phyloP scores from a whole-genome alignment of 2,113 vertebrate genomes.

The Cranoglanis bouderius region DNA sequence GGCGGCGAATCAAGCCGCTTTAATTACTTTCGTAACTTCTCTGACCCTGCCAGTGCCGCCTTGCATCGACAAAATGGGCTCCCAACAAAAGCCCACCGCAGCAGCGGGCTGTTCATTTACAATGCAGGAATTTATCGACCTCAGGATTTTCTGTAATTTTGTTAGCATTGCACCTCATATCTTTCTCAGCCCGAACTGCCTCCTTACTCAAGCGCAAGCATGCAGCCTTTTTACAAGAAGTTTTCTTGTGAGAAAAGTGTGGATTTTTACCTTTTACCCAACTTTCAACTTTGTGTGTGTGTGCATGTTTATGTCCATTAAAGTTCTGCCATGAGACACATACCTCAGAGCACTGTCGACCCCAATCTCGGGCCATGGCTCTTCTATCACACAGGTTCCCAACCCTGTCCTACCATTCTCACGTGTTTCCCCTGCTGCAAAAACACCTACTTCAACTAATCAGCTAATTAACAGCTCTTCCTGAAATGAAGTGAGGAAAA shows the following conservation, averaged over 20 bases:
- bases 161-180: constrained; percentile 77
- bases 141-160: constrained; percentile 73
- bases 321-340: neutral
- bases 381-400: neutral
- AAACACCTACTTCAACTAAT: neutral
- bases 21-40: constrained; percentile 99
- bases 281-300: constrained; percentile 56
- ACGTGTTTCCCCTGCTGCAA: neutral
- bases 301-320: constrained; percentile 44
- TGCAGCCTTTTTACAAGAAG: constrained; percentile 24
- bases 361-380: neutral
- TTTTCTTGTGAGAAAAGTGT: constrained; percentile 26
- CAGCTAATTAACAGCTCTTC: neutral
- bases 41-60: constrained; percentile 75
- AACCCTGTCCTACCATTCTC: neutral
- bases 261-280: constrained; percentile 49
- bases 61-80: constrained; percentile 71
- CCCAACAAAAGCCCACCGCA: constrained; percentile 73
- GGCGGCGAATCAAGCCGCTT: constrained; percentile 80
- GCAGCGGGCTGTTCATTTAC: constrained; percentile 67
- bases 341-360: neutral
- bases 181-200: constrained; percentile 50
- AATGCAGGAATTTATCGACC: constrained; percentile 76
- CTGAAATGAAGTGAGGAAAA: neutral
- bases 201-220: neutral